Conservation (phyloP, 1,140 invertebrate species). For the Drosophila obscura region DNA sequence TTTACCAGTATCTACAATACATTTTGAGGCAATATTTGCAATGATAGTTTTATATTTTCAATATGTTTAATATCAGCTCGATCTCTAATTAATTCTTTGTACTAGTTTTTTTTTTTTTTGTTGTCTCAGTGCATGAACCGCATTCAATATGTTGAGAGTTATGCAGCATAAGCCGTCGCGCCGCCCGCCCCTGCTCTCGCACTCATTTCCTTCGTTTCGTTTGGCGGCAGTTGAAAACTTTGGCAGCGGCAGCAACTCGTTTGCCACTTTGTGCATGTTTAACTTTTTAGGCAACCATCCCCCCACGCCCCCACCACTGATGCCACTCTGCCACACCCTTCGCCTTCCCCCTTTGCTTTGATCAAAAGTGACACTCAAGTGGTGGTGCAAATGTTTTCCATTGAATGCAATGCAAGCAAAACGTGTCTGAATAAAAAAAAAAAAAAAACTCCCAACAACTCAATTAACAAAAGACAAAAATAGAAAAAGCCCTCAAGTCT, state of each 20-base stretch:
- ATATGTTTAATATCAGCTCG: too few species aligned
- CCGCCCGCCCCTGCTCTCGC: background rate
- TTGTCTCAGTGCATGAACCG: slow-evolving; percentile 20
- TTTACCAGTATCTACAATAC: background rate
- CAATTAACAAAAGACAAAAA: slow-evolving; percentile 45
- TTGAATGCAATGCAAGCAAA: slow-evolving; percentile 32
- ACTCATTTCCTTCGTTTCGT: slow-evolving; percentile 55
- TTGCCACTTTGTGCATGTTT: slow-evolving; percentile 71
- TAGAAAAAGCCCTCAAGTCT: slow-evolving; percentile 6
- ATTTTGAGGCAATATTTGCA: too few species aligned
- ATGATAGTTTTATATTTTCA: too few species aligned
- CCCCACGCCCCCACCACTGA: background rate
- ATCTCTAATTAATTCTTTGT: too few species aligned
- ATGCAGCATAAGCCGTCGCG: slow-evolving; percentile 60
- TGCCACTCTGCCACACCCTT: too few species aligned
- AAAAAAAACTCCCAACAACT: slow-evolving; percentile 39
- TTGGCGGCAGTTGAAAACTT: slow-evolving; percentile 57
- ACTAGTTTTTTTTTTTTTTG: too few species aligned
- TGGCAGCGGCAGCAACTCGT: slow-evolving; percentile 34
- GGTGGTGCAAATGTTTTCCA: slow-evolving; percentile 38
- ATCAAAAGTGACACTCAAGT: slow-evolving; percentile 57
- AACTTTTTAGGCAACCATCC: slow-evolving; percentile 48
- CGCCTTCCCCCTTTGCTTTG: slow-evolving; percentile 16
- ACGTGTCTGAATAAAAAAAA: slow-evolving; percentile 26
- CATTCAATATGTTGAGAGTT: slow-evolving; percentile 69